Evolutionary conservation across 2,888 invertebrate genomes (phyloP), one percentile per base, ranked within the genome.

Genomic region (Torymus aiolomorphi): DNA sequence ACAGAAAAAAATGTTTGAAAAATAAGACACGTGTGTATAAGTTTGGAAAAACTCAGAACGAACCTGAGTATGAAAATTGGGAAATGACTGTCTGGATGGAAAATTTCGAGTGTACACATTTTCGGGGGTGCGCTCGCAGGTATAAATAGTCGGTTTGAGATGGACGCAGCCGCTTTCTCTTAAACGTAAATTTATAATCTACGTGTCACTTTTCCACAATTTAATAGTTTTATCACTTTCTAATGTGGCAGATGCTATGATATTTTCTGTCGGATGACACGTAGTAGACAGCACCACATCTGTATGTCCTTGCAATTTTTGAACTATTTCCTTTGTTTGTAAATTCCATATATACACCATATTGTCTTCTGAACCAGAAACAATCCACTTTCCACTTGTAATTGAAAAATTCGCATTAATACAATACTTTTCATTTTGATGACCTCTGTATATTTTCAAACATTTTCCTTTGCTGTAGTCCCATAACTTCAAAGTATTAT

Each of bases 371-470:
- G 99, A 99, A n/a, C 99, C 99, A 59, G 98, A 98, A 66, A 99
- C 99, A 89, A 99, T 99, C 99, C 99, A 99, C 94, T 99, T 99
- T 89, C 99, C 99, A 79, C 99, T 99, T 16, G 99, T 99, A 10
- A 99, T 99, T 54, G 99, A 99, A 91, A 99, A 99, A 91, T 99
- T 99, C 67, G 99, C 99, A 91, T 99, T 99, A 90, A 99, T 98
- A 90, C 99, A 99, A 91, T 98, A 99, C 90, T 99, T 99, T 91
- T 99, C 98, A 91, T 99, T 99, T 91, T 97, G 97, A 91, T 99
- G 99, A 4, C 99, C 99, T 0, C 96, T 96, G 89, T 99, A 99
- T 0, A 98, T 98, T 92, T 99, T 99, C 77, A 99, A 92, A 91
- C 98, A 98, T 92, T 99, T 99, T 97, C 98, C 98, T 92, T 99